These are phyloP conservation scores for Dicrostonyx torquatus DNA, from an alignment of 2,797 vertebrate species.

Conservation along the genomic window DNA sequence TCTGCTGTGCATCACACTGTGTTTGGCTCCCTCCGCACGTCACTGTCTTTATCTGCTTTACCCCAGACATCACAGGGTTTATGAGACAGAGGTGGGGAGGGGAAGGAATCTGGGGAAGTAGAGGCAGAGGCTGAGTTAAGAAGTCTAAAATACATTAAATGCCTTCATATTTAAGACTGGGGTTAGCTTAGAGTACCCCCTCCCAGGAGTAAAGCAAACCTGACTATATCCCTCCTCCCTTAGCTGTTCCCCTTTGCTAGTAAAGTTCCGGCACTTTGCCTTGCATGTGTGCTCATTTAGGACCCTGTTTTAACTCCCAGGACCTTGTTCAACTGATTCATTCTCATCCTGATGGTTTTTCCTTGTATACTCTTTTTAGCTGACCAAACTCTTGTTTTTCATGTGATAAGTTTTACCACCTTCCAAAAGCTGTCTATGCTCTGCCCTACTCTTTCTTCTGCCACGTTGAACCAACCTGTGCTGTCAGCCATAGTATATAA, in stretches of 20 bases:
- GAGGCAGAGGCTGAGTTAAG: not conserved
- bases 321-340: not conserved
- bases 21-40: not conserved
- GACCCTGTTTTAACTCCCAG: not conserved
- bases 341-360: not conserved
- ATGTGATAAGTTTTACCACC: not conserved
- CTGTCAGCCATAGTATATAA: not conserved
- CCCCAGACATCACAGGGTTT: slow-evolving; percentile 15
- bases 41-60: slow-evolving; percentile 15
- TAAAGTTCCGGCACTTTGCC: not conserved
- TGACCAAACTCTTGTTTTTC: not conserved
- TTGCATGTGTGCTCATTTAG: not conserved
- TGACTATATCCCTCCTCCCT: not conserved
- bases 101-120: too few relatives aligned
- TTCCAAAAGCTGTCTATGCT: not conserved
- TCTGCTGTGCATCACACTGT: not conserved
- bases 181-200: not conserved
- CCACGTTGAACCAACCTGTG: not conserved
- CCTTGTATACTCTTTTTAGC: not conserved
- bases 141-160: not conserved
- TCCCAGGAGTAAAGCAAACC: not conserved
- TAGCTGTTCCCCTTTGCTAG: not conserved
- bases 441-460: not conserved
- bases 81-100: not conserved
- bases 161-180: not conserved